Evolutionary conservation across 2,888 invertebrate species (phyloP), one percentile per base, ranked within the genome.

Genomic region (Aspidiotus destructor): DNA sequence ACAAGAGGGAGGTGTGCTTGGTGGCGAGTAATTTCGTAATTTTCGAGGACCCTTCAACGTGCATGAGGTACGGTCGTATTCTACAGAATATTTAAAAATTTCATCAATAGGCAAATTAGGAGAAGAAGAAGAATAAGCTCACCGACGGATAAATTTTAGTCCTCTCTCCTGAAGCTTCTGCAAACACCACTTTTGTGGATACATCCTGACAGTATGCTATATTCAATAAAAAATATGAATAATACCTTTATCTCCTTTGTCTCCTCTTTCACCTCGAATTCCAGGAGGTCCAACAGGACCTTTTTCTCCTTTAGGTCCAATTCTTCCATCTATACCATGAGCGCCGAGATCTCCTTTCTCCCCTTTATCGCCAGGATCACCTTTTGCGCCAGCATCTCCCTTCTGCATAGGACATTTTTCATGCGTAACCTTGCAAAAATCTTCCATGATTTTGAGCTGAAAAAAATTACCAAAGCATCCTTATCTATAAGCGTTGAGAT

Each of bases 381-480:
- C 88, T 57, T 82, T 81, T 0, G 82, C 81, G 0, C 86, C 86
- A 44, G 83, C 83, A 41, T 68, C 0, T 40, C 67, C 67, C 48
- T 67, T 67, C 60, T 67, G 67, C 7, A 16, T 42, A 0, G 88
- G 87, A 73, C 92, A 92, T 75, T 88, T 89, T 69, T 88, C 88
- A 74, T 87, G 86, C 0, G 90, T 87, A 9, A 88, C 87, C 74
- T 86, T 86, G 76, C 92, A 92, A 75, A 90, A 89, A 0, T 87
- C 89, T 75, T 90, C 88, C 64, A 92, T 86, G 1, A 88, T 88
- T 75, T 87, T 86, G 75, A 88, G 84, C 90, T 91, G 79, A 61
- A 44, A 48, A 48, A 13, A 6, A 5, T 28, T 28, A 28, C 28
- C 28, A 28, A 28, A 28, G 28, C 28, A 28, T 28, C 5, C 28